Evolutionary conservation across 2,888 invertebrate genomes (phyloP), one percentile per base, ranked within the genome.

Genomic region (Laspeyria flexula): DNA sequence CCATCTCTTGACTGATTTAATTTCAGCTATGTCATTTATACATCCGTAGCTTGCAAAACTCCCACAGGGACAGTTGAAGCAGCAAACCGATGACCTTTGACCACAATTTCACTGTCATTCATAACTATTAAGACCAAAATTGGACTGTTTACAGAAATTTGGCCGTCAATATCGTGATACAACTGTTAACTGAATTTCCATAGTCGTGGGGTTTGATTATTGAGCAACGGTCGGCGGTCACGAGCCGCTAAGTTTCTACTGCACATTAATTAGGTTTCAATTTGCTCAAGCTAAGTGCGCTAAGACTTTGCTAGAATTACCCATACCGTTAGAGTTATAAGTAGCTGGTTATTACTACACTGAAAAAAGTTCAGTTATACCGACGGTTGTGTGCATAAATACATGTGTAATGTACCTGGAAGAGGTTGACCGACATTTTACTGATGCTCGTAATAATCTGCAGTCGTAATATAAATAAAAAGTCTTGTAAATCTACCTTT

Each of bases 201-300:
- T 82, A 85, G 78, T 81, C 83, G 83, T 83, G 82, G 79, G 73
- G 73, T 73, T 76, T 75, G 73, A 66, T 76, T 72, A 75, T n/a
- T n/a, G 75, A 71, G 74, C 71, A 77, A 73, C 73, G 65, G 61
- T 66, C 65, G 63, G 46, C 70, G 65, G 78, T 78, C 79, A 80
- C 77, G 77, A 77, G 62, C 65, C 63, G 66, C 69, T 71, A 69
- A 73, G 73, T 72, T 75, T 71, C 69, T 56, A 65, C 64, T 75
- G 61, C 56, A 57, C 64, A 68, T 65, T 75, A 72, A 78, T 77
- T 74, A 67, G 60, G 68, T 74, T 76, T 70, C 69, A 68, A 76
- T 77, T 75, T 73, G 65, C 67, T 60, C 51, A 18, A 52, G 49
- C 71, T 71, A 68, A 61, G 64, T 60, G 51, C 44, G 51, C 64